A percentile compares a stretch with the other conserved stretches of the same genome.
Conservation (phyloP, 2,888 invertebrate species). For the Blomia tropicalis region DNA sequence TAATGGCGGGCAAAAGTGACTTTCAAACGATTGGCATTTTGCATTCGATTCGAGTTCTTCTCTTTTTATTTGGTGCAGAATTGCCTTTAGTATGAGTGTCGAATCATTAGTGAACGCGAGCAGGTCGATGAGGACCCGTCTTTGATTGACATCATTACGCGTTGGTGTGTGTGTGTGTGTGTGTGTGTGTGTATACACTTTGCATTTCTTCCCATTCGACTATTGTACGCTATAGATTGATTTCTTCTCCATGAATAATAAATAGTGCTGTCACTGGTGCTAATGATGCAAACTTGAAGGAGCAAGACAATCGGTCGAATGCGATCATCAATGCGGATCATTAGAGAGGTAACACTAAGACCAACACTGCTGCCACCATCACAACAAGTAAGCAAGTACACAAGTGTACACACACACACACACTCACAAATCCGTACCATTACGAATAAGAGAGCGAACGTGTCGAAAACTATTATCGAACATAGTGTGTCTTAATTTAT, state of each 20-base stretch:
- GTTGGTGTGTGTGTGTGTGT: neutral
- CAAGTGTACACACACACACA: too few relatives aligned
- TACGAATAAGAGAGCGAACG: neutral
- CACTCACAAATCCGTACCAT: neutral
- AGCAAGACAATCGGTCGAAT: conserved; percentile 3
- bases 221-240: neutral
- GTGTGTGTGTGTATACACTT: neutral
- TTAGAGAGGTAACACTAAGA: too few relatives aligned
- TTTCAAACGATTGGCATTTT: too few relatives aligned
- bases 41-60: too few relatives aligned
- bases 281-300: neutral
- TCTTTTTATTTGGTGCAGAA: too few relatives aligned
- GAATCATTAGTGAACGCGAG: too few relatives aligned
- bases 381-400: too few relatives aligned
- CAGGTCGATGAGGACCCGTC: conserved; percentile 9
- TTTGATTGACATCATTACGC: neutral
- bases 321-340: conserved; percentile 1
- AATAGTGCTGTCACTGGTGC: neutral
- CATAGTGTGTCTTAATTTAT: neutral
- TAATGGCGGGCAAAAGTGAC: too few relatives aligned
- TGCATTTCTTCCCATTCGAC: neutral
- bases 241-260: conserved; percentile 5
- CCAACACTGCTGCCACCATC: too few relatives aligned
- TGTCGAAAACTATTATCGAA: conserved; percentile 15
- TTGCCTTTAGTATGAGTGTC: too few relatives aligned